phyloP scores from a whole-genome alignment of 2,797 vertebrate species.

The Hoplostethus mediterraneus region DNA sequence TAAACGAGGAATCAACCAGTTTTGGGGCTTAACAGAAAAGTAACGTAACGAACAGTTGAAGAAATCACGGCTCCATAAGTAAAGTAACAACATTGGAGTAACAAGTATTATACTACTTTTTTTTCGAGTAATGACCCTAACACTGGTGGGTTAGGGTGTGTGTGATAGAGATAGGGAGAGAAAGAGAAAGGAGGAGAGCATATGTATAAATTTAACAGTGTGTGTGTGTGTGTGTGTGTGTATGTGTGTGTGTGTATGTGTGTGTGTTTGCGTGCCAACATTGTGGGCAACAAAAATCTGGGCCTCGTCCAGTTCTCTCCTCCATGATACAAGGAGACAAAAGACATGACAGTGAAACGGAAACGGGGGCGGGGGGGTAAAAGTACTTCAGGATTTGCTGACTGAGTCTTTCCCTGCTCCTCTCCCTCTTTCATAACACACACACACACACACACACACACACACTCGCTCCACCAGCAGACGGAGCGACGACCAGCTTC shows the following conservation, averaged over 20 bases:
- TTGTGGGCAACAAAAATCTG: not conserved
- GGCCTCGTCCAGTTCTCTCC: conserved; percentile 1
- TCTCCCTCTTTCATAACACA: conserved; percentile 8
- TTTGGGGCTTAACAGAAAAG: no score
- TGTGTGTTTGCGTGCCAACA: not conserved
- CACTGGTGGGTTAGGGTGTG: no score
- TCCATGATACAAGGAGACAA: not conserved
- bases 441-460: conserved; percentile 17
- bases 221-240: no score
- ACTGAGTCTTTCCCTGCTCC: conserved; percentile 19
- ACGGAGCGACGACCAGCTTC: not conserved
- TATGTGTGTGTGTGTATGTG: not conserved
- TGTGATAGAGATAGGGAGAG: not conserved
- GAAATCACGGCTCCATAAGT: no score
- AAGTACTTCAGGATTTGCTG: conserved; percentile 45
- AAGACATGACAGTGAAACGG: conserved; percentile 8
- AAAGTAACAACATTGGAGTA: no score
- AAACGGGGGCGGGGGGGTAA: conserved; percentile 2
- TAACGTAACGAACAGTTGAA: no score
- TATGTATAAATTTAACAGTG: not conserved
- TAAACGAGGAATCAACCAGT: no score
- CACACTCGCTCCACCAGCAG: not conserved
- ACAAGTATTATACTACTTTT: no score
- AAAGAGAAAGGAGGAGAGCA: not conserved
- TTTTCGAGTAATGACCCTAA: no score